These are phyloP conservation scores for Thalassarche chlororhynchos DNA, from an alignment of 2,113 vertebrate genomes.

Conservation along the genomic window DNA sequence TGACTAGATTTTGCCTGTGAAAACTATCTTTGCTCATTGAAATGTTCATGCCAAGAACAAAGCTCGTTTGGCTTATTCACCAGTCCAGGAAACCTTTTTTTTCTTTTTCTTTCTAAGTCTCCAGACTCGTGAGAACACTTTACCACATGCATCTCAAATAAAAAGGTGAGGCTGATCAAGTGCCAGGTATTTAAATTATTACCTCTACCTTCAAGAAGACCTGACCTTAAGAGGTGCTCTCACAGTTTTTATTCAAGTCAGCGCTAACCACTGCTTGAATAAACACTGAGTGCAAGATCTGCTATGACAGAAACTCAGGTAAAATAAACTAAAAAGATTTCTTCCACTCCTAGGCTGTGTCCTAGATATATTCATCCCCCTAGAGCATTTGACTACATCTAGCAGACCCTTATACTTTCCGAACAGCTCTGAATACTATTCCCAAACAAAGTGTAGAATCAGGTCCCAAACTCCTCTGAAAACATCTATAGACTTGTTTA, in stretches of 20 bases:
- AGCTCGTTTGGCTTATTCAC: background rate
- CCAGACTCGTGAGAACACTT: background rate
- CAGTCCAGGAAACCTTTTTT: background rate
- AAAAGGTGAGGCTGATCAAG: background rate
- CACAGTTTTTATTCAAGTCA: background rate
- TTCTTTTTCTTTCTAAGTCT: background rate
- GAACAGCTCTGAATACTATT: background rate
- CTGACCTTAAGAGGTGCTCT: background rate
- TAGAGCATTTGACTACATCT: background rate
- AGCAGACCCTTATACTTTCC: background rate
- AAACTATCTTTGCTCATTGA: background rate
- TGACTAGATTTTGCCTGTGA: background rate
- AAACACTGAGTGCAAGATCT: background rate
- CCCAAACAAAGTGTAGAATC: background rate
- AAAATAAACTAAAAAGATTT: background rate
- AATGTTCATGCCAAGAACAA: background rate
- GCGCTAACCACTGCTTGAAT: background rate
- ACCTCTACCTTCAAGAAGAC: background rate
- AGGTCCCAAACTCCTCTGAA: background rate
- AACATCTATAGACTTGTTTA: background rate
- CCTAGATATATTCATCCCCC: background rate
- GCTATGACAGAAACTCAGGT: background rate
- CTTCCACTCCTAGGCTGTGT: background rate
- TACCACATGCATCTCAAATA: background rate
- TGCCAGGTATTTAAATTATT: background rate